Percentiles rank a stretch among this genome's conserved stretches.
phyloP scores from a whole-genome alignment of 2,113 vertebrate genomes.

The Erythrolamprus reginae region DNA sequence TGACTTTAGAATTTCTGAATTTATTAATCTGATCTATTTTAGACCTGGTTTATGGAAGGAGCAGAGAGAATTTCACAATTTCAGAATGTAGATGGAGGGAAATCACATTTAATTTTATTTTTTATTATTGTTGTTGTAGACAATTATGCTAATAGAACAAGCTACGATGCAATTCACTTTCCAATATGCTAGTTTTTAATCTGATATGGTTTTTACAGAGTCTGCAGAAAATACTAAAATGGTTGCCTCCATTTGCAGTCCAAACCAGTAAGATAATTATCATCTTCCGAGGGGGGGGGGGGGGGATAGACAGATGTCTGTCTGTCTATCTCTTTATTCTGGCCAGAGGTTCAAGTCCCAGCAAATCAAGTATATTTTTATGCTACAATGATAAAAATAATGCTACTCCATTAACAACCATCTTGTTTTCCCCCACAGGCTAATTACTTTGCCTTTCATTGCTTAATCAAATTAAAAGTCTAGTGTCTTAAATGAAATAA shows the following conservation, averaged over 20 bases:
- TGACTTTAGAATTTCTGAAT: not conserved
- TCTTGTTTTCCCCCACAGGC: not conserved
- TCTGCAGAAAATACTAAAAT: not conserved
- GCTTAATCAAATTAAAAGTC: not conserved
- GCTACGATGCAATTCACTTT: not conserved
- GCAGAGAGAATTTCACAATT: not conserved
- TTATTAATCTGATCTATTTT: not conserved
- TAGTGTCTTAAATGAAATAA: not conserved
- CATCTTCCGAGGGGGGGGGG: too few relatives aligned
- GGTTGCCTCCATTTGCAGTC: not conserved
- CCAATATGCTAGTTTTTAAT: not conserved
- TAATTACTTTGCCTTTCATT: not conserved
- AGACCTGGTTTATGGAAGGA: not conserved
- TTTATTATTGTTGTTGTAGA: not conserved
- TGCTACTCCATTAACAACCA: not conserved
- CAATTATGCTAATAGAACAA: not conserved
- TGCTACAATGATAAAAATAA: not conserved
- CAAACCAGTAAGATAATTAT: not conserved
- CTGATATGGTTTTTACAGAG: not conserved
- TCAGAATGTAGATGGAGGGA: not conserved
- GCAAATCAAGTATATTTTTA: not conserved
- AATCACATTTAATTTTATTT: not conserved
- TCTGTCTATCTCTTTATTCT: not conserved
- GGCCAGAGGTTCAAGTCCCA: not conserved
- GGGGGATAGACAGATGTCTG: not conserved